Conservation (phyloP, 2,113 vertebrate genomes). For the Bombycilla garrulus region DNA sequence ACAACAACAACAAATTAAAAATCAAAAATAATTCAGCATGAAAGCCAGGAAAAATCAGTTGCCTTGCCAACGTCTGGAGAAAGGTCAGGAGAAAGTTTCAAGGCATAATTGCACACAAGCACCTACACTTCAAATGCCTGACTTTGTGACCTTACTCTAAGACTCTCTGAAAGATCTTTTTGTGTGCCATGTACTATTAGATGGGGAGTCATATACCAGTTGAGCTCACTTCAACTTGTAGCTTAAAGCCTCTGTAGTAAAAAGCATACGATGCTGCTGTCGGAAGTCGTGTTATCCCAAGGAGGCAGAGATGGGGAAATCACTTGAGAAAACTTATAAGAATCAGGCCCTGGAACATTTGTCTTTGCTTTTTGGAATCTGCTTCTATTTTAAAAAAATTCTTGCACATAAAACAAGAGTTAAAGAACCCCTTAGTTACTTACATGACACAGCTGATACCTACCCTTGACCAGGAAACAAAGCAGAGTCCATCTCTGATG, state of each 20-base stretch:
- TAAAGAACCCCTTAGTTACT: background rate
- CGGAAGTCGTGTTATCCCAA: background rate
- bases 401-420: background rate
- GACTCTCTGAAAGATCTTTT: background rate
- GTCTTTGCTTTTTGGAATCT: background rate
- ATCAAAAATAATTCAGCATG: background rate
- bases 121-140: background rate
- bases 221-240: background rate
- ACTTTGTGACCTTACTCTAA: background rate
- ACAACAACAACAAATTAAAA: background rate
- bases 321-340: background rate
- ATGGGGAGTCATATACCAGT: background rate
- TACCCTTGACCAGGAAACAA: background rate
- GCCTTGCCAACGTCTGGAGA: background rate
- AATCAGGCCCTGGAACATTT: background rate
- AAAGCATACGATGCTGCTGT: background rate
- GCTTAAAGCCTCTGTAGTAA: background rate
- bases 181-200: background rate
- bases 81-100: background rate
- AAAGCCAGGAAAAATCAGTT: background rate
- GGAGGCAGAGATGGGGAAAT: accelerated
- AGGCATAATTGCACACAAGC: background rate
- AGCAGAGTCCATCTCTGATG: background rate
- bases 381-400: background rate
- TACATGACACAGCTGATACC: background rate